Percentiles rank a stretch among this genome's conserved stretches.
These are phyloP conservation scores for Eubasilissa splendida DNA, from an alignment of 2,888 invertebrate genomes.

Conservation along the genomic window DNA sequence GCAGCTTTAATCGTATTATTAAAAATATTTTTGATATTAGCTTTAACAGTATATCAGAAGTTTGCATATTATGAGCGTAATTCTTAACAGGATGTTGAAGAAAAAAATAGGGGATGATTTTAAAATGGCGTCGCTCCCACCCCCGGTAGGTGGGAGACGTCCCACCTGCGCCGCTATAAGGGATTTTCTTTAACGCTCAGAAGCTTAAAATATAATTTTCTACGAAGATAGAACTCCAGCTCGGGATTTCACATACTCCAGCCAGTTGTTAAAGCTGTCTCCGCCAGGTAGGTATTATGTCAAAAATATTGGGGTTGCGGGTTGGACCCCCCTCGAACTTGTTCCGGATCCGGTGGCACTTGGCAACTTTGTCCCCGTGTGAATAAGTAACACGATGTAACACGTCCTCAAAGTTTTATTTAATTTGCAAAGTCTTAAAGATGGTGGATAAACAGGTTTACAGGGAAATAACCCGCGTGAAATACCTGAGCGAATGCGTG, in stretches of 20 bases:
- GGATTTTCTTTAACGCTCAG: conserved; percentile 14
- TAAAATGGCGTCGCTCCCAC: neutral
- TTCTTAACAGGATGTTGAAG: neutral
- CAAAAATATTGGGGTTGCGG: conserved; percentile 9
- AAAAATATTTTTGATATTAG: no score
- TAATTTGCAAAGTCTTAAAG: no score
- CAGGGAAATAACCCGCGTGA: no score
- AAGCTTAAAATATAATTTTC: conserved; percentile 30
- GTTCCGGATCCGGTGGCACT: conserved; percentile 6
- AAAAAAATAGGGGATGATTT: conserved; percentile 2
- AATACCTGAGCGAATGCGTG: no score
- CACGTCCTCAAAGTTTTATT: no score
- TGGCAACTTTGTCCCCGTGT: neutral
- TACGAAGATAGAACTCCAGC: conserved; percentile 20
- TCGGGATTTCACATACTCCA: conserved; percentile 13
- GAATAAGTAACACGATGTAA: no score
- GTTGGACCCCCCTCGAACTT: neutral
- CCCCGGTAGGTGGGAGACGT: neutral
- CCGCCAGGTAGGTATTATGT: conserved; percentile 3
- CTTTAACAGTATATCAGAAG: no score
- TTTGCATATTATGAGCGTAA: no score
- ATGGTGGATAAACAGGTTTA: no score
- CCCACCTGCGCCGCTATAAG: neutral
- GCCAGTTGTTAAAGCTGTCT: conserved; percentile 10
- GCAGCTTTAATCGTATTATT: no score